Percentiles rank a stretch among this genome's conserved stretches.
Conservation (phyloP, 2,797 vertebrate species). For the Alauda arvensis region DNA sequence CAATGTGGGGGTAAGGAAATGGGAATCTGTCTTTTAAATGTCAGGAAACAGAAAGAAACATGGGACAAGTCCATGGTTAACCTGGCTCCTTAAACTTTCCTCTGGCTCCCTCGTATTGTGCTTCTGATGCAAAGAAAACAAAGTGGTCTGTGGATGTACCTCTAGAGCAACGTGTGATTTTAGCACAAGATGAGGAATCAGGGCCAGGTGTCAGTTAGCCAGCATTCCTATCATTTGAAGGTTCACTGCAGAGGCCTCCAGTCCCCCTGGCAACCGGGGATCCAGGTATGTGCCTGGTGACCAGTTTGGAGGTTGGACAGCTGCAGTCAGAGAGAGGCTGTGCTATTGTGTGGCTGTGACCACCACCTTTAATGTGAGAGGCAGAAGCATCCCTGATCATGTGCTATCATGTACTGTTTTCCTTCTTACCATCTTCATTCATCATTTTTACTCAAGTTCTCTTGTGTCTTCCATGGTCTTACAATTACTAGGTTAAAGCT, state of each 20-base stretch:
- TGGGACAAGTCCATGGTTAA: neutral
- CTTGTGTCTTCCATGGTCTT: neutral
- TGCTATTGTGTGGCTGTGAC: neutral
- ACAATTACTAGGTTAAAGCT: neutral
- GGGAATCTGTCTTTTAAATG: neutral
- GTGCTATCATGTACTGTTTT: neutral
- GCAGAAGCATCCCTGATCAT: neutral
- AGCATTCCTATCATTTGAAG: neutral
- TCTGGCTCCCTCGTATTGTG: rapidly evolving
- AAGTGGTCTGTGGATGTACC: neutral
- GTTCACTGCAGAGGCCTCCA: neutral
- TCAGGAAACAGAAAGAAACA: neutral
- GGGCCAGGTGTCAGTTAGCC: neutral
- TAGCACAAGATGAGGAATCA: neutral
- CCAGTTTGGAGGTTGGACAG: neutral
- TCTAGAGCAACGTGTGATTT: neutral
- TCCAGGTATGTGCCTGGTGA: rapidly evolving
- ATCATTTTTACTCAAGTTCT: neutral
- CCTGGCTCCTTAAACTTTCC: neutral
- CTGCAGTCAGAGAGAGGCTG: neutral
- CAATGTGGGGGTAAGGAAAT: neutral
- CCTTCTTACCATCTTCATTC: neutral
- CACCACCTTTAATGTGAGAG: neutral
- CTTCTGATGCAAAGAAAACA: neutral
- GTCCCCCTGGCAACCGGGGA: neutral